phyloP scores from a whole-genome alignment of 2,888 invertebrate genomes.

The Auanema sp. region DNA sequence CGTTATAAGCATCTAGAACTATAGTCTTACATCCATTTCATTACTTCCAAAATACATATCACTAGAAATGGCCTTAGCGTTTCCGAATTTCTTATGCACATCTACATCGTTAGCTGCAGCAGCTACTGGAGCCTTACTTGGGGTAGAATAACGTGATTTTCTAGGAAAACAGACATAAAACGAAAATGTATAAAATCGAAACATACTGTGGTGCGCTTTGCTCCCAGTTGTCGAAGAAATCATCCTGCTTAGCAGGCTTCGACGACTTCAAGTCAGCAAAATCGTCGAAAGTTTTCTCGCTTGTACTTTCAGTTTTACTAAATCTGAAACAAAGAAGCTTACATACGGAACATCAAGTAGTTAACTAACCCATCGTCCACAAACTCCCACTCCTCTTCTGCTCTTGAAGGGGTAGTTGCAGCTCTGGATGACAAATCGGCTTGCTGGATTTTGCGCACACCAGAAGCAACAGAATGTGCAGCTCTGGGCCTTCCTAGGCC shows the following conservation, averaged over 20 bases:
- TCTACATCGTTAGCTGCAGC: constrained; percentile 70
- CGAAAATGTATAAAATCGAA: background rate
- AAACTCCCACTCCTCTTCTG: constrained; percentile 61
- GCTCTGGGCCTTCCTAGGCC: constrained; percentile 46
- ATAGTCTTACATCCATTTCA: constrained; percentile 48
- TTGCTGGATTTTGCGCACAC: constrained; percentile 56
- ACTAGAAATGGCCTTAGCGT: constrained; percentile 95
- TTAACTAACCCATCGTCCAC: constrained; percentile 29
- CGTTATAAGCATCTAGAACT: background rate
- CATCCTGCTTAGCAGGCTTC: constrained; percentile 42
- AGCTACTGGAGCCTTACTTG: constrained; percentile 22
- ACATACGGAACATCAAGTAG: background rate
- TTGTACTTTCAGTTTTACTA: background rate
- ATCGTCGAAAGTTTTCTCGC: no score
- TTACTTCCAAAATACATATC: constrained; percentile 88
- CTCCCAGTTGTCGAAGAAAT: constrained; percentile 59
- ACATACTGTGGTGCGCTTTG: constrained; percentile 33
- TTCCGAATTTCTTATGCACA: constrained; percentile 92
- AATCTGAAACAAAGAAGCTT: background rate
- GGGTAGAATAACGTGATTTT: constrained; percentile 35
- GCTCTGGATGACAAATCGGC: constrained; percentile 25
- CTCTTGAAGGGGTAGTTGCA: constrained; percentile 18
- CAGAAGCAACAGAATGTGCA: constrained; percentile 55
- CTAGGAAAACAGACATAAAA: constrained; percentile 9
- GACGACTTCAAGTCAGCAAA: background rate